Evolutionary conservation across 2,113 vertebrate species (phyloP).

Genomic region (Sinocyclocheilus anshuiensis): DNA sequence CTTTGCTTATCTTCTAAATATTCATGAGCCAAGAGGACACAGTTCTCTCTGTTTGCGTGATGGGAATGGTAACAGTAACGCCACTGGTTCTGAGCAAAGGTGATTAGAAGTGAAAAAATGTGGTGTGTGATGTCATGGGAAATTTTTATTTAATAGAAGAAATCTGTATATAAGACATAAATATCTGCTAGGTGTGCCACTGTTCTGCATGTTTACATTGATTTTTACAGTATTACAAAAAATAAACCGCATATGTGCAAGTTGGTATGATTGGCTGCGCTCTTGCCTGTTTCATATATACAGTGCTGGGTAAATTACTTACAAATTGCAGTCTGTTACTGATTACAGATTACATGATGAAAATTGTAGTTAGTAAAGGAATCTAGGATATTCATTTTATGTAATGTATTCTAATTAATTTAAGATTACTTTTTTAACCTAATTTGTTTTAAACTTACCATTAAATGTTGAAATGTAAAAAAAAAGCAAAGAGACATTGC

Average conservation of each 20-base stretch:
- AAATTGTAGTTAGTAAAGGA: too few species aligned
- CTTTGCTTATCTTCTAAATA: conserved; percentile 94
- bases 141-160: not conserved
- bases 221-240: not conserved
- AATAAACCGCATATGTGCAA: not conserved
- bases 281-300: not conserved
- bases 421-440: too few species aligned
- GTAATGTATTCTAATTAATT: too few species aligned
- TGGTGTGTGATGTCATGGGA: conserved; percentile 69
- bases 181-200: too few species aligned
- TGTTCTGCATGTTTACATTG: not conserved
- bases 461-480: too few species aligned
- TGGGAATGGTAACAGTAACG: conserved; percentile 86
- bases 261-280: not conserved
- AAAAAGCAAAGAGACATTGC: too few species aligned
- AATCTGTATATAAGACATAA: not conserved
- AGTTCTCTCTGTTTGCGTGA: conserved; percentile 84
- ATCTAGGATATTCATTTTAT: too few species aligned
- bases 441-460: too few species aligned
- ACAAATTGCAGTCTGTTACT: too few species aligned
- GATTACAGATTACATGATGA: too few species aligned
- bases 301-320: too few species aligned
- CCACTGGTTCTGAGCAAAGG: conserved; percentile 83
- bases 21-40: conserved; percentile 86
- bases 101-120: conserved; percentile 78